Conservation (phyloP, 2,888 invertebrate genomes). For the Geophilus truncorum region DNA sequence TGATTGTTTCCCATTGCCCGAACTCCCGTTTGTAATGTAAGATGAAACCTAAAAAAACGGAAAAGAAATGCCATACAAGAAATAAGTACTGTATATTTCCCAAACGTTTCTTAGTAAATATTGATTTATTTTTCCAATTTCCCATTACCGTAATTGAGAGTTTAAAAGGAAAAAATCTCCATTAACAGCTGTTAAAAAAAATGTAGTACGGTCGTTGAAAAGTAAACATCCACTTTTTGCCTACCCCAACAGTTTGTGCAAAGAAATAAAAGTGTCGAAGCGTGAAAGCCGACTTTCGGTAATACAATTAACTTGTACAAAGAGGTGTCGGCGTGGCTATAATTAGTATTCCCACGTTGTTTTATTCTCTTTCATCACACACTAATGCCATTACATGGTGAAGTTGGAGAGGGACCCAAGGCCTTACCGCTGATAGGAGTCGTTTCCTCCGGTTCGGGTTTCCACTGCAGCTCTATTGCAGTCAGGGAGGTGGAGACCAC, state of each 20-base stretch:
- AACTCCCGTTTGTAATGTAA: constrained; percentile 91
- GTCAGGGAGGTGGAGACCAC: constrained; percentile 45
- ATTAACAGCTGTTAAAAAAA: neutral
- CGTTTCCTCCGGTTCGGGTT: constrained; percentile 31
- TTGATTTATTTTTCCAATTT: neutral
- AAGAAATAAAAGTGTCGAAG: constrained; percentile 23
- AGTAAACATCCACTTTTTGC: neutral
- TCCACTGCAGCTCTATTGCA: constrained; percentile 47
- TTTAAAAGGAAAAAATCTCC: neutral
- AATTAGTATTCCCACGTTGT: constrained; percentile 22
- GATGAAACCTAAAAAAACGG: constrained; percentile 68
- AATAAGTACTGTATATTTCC: too few relatives aligned
- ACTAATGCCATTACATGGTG: constrained; percentile 2
- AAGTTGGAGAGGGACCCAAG: neutral
- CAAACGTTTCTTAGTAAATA: too few relatives aligned
- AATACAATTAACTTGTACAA: neutral
- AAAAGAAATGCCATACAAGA: too few relatives aligned
- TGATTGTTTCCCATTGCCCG: constrained; percentile 85
- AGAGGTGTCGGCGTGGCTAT: constrained; percentile 13
- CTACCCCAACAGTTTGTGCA: neutral
- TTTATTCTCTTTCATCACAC: constrained; percentile 20
- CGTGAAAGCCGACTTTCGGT: constrained; percentile 3
- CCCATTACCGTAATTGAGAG: neutral
- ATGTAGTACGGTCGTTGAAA: neutral
- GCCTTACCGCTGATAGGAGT: constrained; percentile 30